Evolutionary conservation across 2,888 invertebrate genomes (phyloP).

Genomic region (Eupithecia pulchellata): DNA sequence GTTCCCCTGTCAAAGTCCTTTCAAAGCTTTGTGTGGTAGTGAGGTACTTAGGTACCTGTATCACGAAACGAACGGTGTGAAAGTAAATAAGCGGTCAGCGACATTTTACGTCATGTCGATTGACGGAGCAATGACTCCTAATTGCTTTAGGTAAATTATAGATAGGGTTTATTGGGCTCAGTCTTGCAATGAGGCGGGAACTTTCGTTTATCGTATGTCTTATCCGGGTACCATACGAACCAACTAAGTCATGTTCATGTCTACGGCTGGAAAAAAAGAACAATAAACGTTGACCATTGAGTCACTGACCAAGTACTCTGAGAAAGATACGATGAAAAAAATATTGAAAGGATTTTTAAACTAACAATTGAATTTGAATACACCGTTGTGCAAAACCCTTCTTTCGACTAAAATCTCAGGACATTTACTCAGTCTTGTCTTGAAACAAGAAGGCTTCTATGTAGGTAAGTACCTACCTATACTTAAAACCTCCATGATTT

Average conservation of each 20-base stretch:
- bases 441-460: no score
- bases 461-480: no score
- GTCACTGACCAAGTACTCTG: background rate
- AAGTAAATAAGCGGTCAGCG: conserved; percentile 65
- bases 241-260: background rate
- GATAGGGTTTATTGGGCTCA: conserved; percentile 25
- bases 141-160: conserved; percentile 37
- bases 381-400: background rate
- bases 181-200: conserved; percentile 4
- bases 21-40: conserved; percentile 25
- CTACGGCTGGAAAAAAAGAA: background rate
- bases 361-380: no score
- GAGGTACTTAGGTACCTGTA: background rate
- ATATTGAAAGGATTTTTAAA: background rate
- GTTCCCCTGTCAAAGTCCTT: background rate
- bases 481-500: background rate
- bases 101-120: conserved; percentile 57
- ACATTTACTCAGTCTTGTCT: background rate
- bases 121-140: conserved; percentile 44
- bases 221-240: background rate
- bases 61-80: conserved; percentile 48
- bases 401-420: background rate
- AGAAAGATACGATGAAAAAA: background rate
- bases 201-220: conserved; percentile 9
- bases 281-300: background rate